These are phyloP conservation scores for Eupelmus urozonus DNA, from an alignment of 2,888 invertebrate species.

Conservation along the genomic window DNA sequence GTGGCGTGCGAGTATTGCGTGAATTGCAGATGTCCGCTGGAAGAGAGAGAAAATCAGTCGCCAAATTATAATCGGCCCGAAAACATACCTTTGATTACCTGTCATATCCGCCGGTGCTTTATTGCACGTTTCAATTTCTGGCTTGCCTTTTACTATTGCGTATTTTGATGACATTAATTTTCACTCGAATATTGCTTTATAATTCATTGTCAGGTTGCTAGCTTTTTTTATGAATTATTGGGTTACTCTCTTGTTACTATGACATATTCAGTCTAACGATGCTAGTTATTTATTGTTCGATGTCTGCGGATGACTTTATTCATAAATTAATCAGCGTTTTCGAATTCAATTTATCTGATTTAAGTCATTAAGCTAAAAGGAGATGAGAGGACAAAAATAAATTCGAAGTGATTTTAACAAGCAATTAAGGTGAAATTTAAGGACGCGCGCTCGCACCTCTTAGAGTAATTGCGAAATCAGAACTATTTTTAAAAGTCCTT, in stretches of 20 bases:
- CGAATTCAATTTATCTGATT: neutral
- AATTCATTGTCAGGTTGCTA: neutral
- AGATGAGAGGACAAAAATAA: constrained; percentile 24
- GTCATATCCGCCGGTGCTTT: constrained; percentile 48
- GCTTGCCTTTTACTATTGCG: neutral
- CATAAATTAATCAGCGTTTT: neutral
- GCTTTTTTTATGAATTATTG: neutral
- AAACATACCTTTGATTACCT: constrained; percentile 58
- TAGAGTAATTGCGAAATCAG: constrained; percentile 53
- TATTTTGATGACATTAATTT: neutral
- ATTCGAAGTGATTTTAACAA: constrained; percentile 14
- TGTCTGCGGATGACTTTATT: neutral
- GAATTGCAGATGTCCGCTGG: neutral
- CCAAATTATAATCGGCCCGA: constrained; percentile 45
- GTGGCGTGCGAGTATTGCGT: neutral
- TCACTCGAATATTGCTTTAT: neutral
- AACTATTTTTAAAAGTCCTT: constrained; percentile 22
- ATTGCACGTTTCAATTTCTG: neutral
- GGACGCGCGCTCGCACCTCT: constrained; percentile 2
- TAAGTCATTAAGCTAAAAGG: constrained; percentile 31
- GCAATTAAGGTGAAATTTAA: constrained; percentile 27
- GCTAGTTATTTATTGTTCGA: neutral
- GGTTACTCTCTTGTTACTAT: neutral
- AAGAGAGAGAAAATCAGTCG: constrained; percentile 30
- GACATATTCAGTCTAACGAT: neutral